These are phyloP conservation scores for Oryzias javanicus DNA, from an alignment of 2,113 vertebrate species.

Conservation along the genomic window DNA sequence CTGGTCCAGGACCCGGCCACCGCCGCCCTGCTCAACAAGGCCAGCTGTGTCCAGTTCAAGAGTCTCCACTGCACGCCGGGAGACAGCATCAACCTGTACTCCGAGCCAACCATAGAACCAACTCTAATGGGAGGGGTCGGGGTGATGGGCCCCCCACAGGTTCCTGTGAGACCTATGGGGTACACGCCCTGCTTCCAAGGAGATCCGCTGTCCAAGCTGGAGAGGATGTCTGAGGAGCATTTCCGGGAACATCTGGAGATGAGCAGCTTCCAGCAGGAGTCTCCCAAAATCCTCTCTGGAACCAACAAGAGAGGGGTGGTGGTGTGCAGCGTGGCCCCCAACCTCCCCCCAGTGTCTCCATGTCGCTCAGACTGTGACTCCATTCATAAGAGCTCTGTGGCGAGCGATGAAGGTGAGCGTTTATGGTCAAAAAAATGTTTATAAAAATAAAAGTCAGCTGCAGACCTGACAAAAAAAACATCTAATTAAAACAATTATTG, in stretches of 20 bases:
- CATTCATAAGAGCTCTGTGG: constrained; percentile 89
- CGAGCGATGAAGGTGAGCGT: constrained; percentile 84
- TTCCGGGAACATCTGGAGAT: constrained; percentile 90
- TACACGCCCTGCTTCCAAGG: constrained; percentile 95
- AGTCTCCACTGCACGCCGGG: constrained; percentile 80
- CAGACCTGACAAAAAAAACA: not conserved
- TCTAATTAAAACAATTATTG: too few species aligned
- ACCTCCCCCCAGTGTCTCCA: constrained; percentile 86
- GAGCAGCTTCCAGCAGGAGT: constrained; percentile 95
- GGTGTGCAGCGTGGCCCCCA: constrained; percentile 96
- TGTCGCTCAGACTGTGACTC: constrained; percentile 94
- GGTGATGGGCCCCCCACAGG: constrained; percentile 83
- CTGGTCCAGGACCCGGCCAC: constrained; percentile 95
- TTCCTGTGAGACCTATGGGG: constrained; percentile 93
- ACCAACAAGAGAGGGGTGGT: constrained; percentile 88
- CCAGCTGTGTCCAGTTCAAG: constrained; percentile 89
- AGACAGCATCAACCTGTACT: constrained; percentile 87
- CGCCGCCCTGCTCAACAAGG: constrained; percentile 91
- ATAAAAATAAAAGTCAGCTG: too few species aligned
- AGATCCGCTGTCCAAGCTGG: constrained; percentile 86
- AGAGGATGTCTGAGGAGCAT: constrained; percentile 87
- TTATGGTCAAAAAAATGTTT: not conserved
- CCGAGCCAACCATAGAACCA: constrained; percentile 77
- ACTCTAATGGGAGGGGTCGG: constrained; percentile 34
- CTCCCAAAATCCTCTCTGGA: constrained; percentile 84